Conservation (phyloP, 2,888 invertebrate species). For the Macrophya alboannulata region DNA sequence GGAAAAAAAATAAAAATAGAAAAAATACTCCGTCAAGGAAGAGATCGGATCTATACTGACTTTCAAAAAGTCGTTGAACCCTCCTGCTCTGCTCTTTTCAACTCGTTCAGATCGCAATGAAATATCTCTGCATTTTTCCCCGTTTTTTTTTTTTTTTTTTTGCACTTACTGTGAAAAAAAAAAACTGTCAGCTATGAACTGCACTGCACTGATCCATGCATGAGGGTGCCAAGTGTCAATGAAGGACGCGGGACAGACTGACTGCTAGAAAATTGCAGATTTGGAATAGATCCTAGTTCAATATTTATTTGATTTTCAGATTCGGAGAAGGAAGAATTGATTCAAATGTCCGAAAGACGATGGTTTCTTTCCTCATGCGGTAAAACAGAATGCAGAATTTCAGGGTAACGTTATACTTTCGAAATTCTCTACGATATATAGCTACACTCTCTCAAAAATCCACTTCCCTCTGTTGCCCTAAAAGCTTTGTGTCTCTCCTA, state of each 20-base stretch:
- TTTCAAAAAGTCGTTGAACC: constrained; percentile 3
- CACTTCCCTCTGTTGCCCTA: not conserved
- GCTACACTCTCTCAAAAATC: not conserved
- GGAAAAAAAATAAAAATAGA: not conserved
- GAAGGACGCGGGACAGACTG: not conserved
- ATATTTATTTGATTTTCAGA: no score
- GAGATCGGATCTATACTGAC: not conserved
- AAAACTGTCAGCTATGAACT: not conserved
- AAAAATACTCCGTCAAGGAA: not conserved
- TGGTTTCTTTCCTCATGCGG: no score
- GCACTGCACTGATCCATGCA: not conserved
- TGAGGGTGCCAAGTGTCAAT: not conserved
- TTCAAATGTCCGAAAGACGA: no score
- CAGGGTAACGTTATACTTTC: no score
- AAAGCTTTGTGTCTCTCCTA: not conserved
- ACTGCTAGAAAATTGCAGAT: no score
- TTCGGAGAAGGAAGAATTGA: no score
- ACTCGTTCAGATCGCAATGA: not conserved
- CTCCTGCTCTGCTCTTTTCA: not conserved
- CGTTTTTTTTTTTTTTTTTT: not conserved
- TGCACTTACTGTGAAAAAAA: not conserved
- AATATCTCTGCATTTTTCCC: not conserved
- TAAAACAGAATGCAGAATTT: no score
- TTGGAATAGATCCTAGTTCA: no score
- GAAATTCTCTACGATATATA: no score